phyloP scores from a whole-genome alignment of 2,797 vertebrate genomes.

The Synanceia verrucosa region DNA sequence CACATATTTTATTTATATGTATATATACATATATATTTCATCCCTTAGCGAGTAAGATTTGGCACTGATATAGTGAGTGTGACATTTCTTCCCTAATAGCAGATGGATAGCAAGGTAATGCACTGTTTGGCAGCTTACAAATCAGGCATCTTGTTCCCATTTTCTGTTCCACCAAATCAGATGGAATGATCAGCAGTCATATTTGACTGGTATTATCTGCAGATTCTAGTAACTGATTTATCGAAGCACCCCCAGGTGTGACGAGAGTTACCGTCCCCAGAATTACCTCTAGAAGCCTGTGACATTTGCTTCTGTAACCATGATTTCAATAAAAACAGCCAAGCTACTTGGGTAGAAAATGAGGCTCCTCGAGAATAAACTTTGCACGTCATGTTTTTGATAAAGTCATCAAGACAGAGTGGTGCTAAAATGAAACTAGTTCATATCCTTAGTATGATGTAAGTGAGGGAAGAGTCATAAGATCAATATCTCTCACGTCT shows the following conservation, averaged over 20 bases:
- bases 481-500: not conserved
- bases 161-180: constrained; percentile 46
- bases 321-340: constrained; percentile 11
- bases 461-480: not conserved
- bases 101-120: constrained; percentile 6
- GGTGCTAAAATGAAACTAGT: not conserved
- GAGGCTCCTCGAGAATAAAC: not conserved
- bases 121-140: constrained; percentile 33
- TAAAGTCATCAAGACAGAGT: not conserved
- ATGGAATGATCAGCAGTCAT: constrained; percentile 23
- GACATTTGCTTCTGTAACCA: constrained; percentile 39
- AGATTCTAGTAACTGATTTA: constrained; percentile 13
- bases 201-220: constrained; percentile 19
- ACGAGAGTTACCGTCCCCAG: not conserved
- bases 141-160: constrained; percentile 40
- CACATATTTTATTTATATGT: no score
- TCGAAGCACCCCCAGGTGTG: not conserved
- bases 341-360: not conserved
- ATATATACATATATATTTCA: no score
- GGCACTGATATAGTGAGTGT: constrained; percentile 14
- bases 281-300: constrained; percentile 25
- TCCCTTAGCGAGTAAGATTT: not conserved
- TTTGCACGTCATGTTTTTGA: not conserved
- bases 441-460: not conserved
- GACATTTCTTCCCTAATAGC: constrained; percentile 4